Base-by-base conservation (phyloP, 1,140 invertebrate species). In the Heterodera carotae region DNA sequence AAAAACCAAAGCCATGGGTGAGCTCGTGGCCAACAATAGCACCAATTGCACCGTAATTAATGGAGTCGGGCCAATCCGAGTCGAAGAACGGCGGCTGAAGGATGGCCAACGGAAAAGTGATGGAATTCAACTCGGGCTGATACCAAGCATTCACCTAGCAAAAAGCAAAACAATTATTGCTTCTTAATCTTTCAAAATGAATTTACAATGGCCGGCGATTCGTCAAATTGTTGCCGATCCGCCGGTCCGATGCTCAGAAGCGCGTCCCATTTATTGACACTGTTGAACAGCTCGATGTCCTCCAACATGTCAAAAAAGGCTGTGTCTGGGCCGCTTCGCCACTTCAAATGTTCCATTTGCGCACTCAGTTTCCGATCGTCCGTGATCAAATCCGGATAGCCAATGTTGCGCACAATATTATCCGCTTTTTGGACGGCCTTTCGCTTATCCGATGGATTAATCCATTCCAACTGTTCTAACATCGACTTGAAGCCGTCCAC, bases 1-100 rank as follows among this genome's bases (percentile, higher is more conserved):
- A n/a, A n/a, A n/a, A 70, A 78, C 76, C 76, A 27, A 78, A 78
- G 27, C 89, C 91, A 81, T 91, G 90, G 25, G 89, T 89, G 33
- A 91, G 88, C 84, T 91, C 91, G 83, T 91, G 91, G 0, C 90
- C 90, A 59, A 91, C 89, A 7, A 91, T 89, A 22, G 90, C 88
- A 12, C 90, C 90, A n/a, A 91, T 81, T 64, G 88, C 90, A n/a
- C 90, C 90, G 82, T 89, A 91, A 78, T 90, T 90, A 4, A 90
- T 79, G 62, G 89, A 91, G 90, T 90, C 91, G 74, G 91, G 91
- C 79, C 89, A 90, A 29, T 88, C 87, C 36, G 88, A 87, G 72
- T 90, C 88, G 84, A 90, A 92, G 84, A 92, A 91, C 29, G 92
- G 92, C 81, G n/a, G 80, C 75, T 81, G 80, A 10, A 82, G 64